Evolutionary conservation across 2,113 vertebrate genomes (phyloP).

Genomic region (Calidris pygmaea): DNA sequence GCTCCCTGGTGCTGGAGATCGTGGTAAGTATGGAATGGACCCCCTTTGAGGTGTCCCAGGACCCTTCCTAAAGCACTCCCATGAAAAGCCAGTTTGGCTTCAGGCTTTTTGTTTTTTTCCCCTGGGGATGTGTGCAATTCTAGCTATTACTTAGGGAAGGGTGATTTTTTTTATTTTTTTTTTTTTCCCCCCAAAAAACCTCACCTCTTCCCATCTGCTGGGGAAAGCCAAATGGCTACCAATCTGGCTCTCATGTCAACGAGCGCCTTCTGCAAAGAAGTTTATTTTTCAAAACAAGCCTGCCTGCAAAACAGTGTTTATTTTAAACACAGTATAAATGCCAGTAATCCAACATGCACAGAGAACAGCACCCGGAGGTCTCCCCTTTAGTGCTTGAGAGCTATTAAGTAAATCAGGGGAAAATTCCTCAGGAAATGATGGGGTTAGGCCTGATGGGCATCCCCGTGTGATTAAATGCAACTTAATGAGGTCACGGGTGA

Average conservation of each 20-base stretch:
- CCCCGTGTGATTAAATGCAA: constrained; percentile 31
- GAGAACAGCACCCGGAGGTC: constrained; percentile 29
- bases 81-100: neutral
- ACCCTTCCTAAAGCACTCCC: neutral
- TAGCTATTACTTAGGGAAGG: neutral
- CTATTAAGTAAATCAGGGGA: constrained; percentile 48
- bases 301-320: constrained; percentile 35
- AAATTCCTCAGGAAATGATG: constrained; percentile 60
- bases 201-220: neutral
- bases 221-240: neutral
- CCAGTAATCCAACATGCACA: neutral
- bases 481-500: constrained; percentile 57
- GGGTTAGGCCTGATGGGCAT: constrained; percentile 49
- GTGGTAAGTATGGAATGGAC: fast-evolving
- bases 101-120: neutral
- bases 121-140: neutral
- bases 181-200: neutral
- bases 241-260: neutral
- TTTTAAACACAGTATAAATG: constrained; percentile 38
- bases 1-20: neutral
- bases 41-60: neutral
- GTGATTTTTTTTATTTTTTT: no score
- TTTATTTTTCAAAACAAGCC: constrained; percentile 58
- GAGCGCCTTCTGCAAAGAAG: constrained; percentile 6
- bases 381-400: neutral